These are phyloP conservation scores for Mungos mungo DNA, from an alignment of 2,113 vertebrate genomes.

Conservation along the genomic window DNA sequence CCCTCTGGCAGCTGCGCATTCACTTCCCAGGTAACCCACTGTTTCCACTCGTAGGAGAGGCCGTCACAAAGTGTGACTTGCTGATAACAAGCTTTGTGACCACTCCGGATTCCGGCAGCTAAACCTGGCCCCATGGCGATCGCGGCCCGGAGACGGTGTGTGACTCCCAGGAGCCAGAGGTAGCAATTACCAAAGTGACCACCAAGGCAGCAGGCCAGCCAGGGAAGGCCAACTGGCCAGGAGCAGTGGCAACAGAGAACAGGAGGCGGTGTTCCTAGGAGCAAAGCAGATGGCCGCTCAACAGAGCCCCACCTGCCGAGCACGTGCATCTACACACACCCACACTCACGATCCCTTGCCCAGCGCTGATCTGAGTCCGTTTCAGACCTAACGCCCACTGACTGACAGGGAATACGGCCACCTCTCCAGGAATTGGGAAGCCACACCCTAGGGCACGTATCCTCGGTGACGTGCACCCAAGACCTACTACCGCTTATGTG, in stretches of 20 bases:
- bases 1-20: background rate
- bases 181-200: background rate
- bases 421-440: background rate
- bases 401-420: background rate
- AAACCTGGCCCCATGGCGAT: background rate
- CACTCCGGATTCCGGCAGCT: background rate
- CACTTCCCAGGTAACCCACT: too few relatives aligned
- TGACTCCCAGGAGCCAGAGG: background rate
- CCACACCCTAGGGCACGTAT: rapidly evolving
- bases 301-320: background rate
- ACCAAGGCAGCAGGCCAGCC: background rate
- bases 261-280: too few relatives aligned
- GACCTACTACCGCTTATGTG: background rate
- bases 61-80: background rate
- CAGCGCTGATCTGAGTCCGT: background rate
- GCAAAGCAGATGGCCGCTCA: background rate
- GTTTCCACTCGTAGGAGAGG: background rate
- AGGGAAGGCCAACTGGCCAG: background rate
- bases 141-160: background rate
- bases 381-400: background rate
- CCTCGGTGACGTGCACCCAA: background rate
- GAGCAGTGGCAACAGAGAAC: rapidly evolving
- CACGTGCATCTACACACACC: too few relatives aligned
- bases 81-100: background rate
- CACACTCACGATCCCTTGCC: background rate